Percentiles rank a stretch among this genome's conserved stretches.
phyloP scores from a whole-genome alignment of 2,797 vertebrate genomes.

The Aythya fuligula region DNA sequence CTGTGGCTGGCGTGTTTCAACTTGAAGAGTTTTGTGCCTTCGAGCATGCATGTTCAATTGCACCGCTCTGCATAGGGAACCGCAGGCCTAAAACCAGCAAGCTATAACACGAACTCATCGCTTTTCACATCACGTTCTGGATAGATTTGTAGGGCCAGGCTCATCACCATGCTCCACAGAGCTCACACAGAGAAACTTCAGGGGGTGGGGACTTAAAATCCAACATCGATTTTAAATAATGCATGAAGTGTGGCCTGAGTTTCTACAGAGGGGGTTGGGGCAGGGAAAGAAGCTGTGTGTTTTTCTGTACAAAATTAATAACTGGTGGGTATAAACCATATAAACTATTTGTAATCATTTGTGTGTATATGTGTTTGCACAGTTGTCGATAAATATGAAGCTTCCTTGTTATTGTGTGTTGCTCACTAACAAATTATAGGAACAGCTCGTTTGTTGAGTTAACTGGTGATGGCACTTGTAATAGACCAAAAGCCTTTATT shows the following conservation, averaged over 20 bases:
- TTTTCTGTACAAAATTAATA: background rate
- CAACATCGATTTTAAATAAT: background rate
- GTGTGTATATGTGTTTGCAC: background rate
- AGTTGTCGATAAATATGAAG: fast-evolving
- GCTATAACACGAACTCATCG: background rate
- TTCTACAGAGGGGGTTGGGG: background rate
- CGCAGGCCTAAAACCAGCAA: background rate
- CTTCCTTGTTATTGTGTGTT: background rate
- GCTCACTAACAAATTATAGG: background rate
- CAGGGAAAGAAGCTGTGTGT: background rate
- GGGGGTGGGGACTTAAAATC: background rate
- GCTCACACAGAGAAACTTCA: background rate
- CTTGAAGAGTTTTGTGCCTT: background rate
- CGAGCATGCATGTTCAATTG: background rate
- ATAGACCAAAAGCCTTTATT: background rate
- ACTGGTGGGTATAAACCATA: background rate
- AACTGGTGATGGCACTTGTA: background rate
- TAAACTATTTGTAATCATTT: background rate
- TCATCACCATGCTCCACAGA: fast-evolving
- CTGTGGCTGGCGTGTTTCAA: background rate
- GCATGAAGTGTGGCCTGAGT: background rate
- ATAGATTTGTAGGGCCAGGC: background rate
- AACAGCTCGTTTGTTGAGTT: background rate
- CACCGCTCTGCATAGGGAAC: background rate
- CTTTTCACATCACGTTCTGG: background rate